A percentile compares a stretch with the other conserved stretches of the same genome.
phyloP scores from a whole-genome alignment of 2,888 invertebrate species.

The Lycocerus yunnanus region DNA sequence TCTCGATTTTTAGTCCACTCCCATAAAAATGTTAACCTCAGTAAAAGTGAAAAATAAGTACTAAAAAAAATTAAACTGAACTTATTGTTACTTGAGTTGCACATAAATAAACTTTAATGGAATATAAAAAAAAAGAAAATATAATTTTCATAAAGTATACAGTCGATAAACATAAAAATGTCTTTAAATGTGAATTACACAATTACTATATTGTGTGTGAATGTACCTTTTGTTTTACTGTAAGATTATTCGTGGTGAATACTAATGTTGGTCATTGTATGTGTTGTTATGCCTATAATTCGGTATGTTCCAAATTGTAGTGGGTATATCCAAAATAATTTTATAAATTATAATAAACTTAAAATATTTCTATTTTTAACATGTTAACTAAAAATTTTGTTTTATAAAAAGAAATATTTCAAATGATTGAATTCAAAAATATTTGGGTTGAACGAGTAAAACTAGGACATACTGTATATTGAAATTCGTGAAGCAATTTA shows the following conservation, averaged over 20 bases:
- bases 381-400: too few relatives aligned
- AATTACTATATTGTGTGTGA: not conserved
- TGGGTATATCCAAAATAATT: not conserved
- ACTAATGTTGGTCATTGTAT: not conserved
- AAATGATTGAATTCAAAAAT: too few relatives aligned
- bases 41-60: not conserved
- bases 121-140: not conserved
- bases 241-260: not conserved
- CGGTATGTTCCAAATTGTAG: not conserved
- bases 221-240: not conserved
- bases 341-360: not conserved
- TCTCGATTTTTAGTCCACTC: not conserved
- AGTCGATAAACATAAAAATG: not conserved
- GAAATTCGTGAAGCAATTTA: not conserved
- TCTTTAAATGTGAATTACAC: not conserved
- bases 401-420: too few relatives aligned
- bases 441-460: not conserved
- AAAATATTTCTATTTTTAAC: too few relatives aligned
- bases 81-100: not conserved
- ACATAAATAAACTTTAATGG: not conserved
- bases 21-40: not conserved
- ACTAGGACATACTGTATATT: not conserved
- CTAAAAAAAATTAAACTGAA: not conserved
- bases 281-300: not conserved
- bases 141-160: not conserved